Percentiles rank a stretch among this genome's conserved stretches.
Conservation (phyloP, 2,113 vertebrate species). For the Trochalopteron elliotii region DNA sequence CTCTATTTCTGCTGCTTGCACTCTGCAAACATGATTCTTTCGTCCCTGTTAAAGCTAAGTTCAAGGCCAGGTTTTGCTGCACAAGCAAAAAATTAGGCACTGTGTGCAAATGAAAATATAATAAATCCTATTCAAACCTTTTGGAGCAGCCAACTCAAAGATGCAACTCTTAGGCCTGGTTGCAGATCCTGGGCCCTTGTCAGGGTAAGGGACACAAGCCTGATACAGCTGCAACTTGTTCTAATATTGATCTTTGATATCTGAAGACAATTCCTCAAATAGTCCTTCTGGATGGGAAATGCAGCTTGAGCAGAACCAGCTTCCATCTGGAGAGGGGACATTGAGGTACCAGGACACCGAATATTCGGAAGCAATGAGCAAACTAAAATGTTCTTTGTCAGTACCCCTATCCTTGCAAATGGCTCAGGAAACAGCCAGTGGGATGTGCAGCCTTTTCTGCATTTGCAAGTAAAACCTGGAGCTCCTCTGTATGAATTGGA, state of each 20-base stretch:
- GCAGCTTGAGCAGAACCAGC: background rate
- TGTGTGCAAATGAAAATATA: no score
- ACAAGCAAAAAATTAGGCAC: no score
- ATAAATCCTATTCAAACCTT: no score
- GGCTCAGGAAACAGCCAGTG: background rate
- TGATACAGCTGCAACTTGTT: background rate
- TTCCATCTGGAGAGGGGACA: background rate
- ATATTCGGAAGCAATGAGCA: background rate
- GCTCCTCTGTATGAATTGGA: background rate
- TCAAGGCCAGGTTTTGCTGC: background rate
- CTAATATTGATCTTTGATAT: background rate
- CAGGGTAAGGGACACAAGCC: no score
- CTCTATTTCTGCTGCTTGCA: background rate
- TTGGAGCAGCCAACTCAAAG: no score
- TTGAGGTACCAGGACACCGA: fast-evolving
- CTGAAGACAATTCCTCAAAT: background rate
- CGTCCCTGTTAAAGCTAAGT: background rate
- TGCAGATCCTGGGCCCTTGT: no score
- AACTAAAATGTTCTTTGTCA: background rate
- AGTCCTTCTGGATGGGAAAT: background rate
- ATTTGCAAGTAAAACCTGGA: background rate
- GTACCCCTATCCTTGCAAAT: background rate
- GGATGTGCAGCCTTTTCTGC: background rate
- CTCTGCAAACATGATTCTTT: background rate
- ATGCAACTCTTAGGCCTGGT: no score